Evolutionary conservation across 2,888 invertebrate species (phyloP), one percentile per base, ranked within the genome.

Genomic region (Ormyrus pomaceus): DNA sequence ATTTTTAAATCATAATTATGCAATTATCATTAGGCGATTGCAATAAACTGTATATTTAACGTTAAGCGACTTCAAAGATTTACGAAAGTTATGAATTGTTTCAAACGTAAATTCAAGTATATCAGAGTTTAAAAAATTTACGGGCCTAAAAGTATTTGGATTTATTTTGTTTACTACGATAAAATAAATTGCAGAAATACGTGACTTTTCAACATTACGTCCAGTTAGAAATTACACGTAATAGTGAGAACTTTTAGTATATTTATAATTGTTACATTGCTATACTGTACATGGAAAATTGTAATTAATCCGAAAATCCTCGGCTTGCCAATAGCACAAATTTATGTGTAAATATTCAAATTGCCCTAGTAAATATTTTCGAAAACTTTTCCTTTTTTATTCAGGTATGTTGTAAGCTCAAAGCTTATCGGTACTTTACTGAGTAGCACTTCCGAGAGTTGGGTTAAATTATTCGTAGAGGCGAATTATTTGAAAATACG

Each of bases 131-230:
- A 66, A n/a, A 6, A 48, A 11, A 56, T 48, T 53, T 48, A 51
- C 59, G 13, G 13, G 65, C 56, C 48, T 56, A 58, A 58, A 34
- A 34, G 34, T 34, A 34, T 19, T 19, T 50, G 64, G 1, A 55
- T 56, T 59, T 46, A 19, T 70, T 7, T 70, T 59, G 13, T 75
- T 34, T 19, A 46, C 55, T 34, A 34, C 10, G n/a, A 4, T 34
- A 6, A 64, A 34, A 70, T 68, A 58, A 64, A 65, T 53, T 0
- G 19, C 8, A 48, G 4, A 55, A 66, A 64, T 34, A 78, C 11
- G 13, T 55, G 77, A 78, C 72, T 77, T 58, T 68, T 56, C 66
- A 71, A 78, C 34, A 68, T 68, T 78, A 79, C 73, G 78, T 79
- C 73, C 68, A 73, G 8, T 56, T 76, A 75, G 74, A 9, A 19